These are phyloP conservation scores for Himalopsyche anomala DNA, from an alignment of 2,888 invertebrate genomes.

Conservation along the genomic window DNA sequence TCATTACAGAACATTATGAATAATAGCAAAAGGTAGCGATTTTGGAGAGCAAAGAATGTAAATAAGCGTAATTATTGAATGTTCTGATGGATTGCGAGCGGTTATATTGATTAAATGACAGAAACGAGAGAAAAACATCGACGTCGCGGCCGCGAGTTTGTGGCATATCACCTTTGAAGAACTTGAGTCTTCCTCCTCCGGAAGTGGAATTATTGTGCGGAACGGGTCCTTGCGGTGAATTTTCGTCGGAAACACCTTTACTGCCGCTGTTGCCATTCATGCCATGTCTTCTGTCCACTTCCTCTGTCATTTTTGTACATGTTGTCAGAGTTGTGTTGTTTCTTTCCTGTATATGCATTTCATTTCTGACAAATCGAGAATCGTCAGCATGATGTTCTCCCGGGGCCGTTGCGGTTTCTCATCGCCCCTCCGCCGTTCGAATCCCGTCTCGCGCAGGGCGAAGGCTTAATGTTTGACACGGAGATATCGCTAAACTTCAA, in stretches of 20 bases:
- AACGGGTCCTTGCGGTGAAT: slow-evolving; percentile 69
- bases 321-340: slow-evolving; percentile 83
- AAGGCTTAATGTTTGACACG: slow-evolving; percentile 48
- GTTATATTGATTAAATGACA: background rate
- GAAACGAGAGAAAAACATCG: slow-evolving; percentile 13
- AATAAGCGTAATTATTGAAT: slow-evolving; percentile 45
- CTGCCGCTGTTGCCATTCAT: slow-evolving; percentile 83
- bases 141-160: background rate
- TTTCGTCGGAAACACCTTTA: slow-evolving; percentile 73
- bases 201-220: slow-evolving; percentile 70
- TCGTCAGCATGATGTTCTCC: slow-evolving; percentile 73
- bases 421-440: slow-evolving; percentile 45
- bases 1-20: slow-evolving; percentile 57
- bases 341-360: slow-evolving; percentile 82
- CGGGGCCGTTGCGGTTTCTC: slow-evolving; percentile 68
- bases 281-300: slow-evolving; percentile 85
- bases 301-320: slow-evolving; percentile 73
- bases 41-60: slow-evolving; percentile 51
- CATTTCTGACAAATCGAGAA: slow-evolving; percentile 76
- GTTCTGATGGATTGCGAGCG: background rate
- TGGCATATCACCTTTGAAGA: slow-evolving; percentile 82
- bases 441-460: slow-evolving; percentile 44
- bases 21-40: slow-evolving; percentile 46
- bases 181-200: slow-evolving; percentile 85
- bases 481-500: slow-evolving; percentile 69